Evolutionary conservation across 2,888 invertebrate species (phyloP).

Genomic region (Athalia circularis): DNA sequence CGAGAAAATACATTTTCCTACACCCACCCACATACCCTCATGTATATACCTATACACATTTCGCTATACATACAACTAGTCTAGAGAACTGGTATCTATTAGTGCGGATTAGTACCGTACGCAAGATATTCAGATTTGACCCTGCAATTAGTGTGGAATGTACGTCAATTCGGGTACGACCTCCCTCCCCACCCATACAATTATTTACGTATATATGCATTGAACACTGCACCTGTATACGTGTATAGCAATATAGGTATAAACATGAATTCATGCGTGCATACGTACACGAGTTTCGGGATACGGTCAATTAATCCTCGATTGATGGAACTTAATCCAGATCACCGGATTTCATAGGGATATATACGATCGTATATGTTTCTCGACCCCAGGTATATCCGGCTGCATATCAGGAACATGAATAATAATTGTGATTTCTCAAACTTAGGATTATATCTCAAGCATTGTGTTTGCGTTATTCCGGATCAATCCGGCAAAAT

Average conservation of each 20-base stretch:
- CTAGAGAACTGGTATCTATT: conserved; percentile 35
- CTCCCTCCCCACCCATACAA: not conserved
- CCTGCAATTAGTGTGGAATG: conserved; percentile 38
- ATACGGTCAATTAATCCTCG: conserved; percentile 3
- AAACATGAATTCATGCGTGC: not conserved
- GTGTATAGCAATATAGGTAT: not conserved
- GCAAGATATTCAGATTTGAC: conserved; percentile 32
- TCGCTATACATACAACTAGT: not conserved
- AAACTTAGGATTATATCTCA: conserved; percentile 9
- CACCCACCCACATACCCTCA: not conserved
- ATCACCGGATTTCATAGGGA: not conserved
- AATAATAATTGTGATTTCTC: conserved; percentile 18
- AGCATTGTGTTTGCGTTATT: too few relatives aligned
- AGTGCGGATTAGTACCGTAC: conserved; percentile 33
- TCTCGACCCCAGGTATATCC: too few relatives aligned
- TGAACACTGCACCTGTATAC: too few relatives aligned
- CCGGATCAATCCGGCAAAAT: too few relatives aligned
- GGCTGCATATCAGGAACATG: not conserved
- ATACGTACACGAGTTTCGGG: not conserved
- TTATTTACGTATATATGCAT: not conserved
- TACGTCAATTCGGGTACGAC: conserved; percentile 27
- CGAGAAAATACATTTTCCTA: conserved; percentile 31
- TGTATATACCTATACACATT: too few relatives aligned
- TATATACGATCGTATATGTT: too few relatives aligned
- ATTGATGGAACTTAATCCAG: not conserved